Base-by-base conservation (phyloP, 2,797 vertebrate genomes). In the Lepus townsendii region DNA sequence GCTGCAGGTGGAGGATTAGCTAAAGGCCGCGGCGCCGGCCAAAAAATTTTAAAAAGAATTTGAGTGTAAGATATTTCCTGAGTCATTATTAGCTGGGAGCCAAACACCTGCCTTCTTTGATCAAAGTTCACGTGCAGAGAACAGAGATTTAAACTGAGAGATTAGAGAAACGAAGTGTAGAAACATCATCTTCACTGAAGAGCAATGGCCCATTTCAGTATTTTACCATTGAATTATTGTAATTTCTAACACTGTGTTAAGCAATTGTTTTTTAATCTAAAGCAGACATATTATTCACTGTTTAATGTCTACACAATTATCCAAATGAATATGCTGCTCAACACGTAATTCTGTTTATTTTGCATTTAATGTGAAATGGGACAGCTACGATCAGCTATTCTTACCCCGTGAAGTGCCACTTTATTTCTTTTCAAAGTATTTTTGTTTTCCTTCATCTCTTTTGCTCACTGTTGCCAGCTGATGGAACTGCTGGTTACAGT, bases 371-470 rank as follows among this genome's bases (percentile, higher is more conserved):
- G 73, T 94, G 76, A 97, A 96, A 90, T 94, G 62, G 79, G 94
- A 93, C 80, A 90, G n/a, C 62, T 71, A 35, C 30, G 4, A 83
- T 24, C 38, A 78, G 72, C 92, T 97, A 94, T 78, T 73, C 66
- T 26, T 50, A 50, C 54, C 63, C 79, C 94, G 92, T 89, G 63
- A 96, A 94, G 42, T 82, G 88, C 57, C 95, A 83, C 79, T 92
- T 96, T 95, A 84, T 96, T 95, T 96, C 75, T 26, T 96, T 63
- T 27, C 62, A 90, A 52, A 89, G 83, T 38, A 90, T n/a, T 68
- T 84, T 92, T 94, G 94, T 42, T 78, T 98, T 97, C 94, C 75
- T 96, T 86, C 65, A 63, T 93, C 90, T 83, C 80, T 91, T 97
- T 63, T 79, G 69, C 76, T 93, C 83, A 65, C 86, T 93, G 57